phyloP scores from a whole-genome alignment of 2,888 invertebrate species.

The Hermaeophaga mercurialis region DNA sequence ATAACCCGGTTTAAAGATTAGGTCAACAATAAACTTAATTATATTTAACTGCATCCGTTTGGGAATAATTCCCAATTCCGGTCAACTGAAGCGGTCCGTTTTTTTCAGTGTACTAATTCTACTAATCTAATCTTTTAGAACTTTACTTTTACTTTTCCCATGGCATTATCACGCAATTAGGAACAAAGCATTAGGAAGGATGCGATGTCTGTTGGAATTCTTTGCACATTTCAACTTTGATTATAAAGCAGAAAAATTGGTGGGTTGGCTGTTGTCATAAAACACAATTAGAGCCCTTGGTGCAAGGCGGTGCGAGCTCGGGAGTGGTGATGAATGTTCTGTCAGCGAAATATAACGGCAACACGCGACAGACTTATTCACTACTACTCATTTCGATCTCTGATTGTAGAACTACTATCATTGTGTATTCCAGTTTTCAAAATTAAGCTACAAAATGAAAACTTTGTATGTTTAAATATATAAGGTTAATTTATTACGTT shows the following conservation, averaged over 20 bases:
- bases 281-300: constrained; percentile 50
- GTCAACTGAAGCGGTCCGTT: too few species aligned
- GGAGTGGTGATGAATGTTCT: constrained; percentile 51
- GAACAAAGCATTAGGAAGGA: constrained; percentile 26
- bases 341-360: constrained; percentile 51
- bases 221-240: constrained; percentile 41
- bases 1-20: too few species aligned
- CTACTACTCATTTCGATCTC: constrained; percentile 42
- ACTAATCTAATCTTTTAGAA: too few species aligned
- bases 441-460: too few species aligned
- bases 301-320: constrained; percentile 48
- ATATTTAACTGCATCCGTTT: too few species aligned
- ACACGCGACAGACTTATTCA: constrained; percentile 48
- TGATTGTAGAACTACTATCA: too few species aligned
- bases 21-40: too few species aligned
- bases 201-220: constrained; percentile 34
- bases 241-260: constrained; percentile 44
- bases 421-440: too few species aligned
- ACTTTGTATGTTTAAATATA: too few species aligned
- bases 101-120: too few species aligned
- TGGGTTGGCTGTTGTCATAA: constrained; percentile 48
- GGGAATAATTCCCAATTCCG: too few species aligned
- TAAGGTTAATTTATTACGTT: too few species aligned
- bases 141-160: constrained; percentile 2
- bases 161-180: constrained; percentile 25